phyloP scores from a whole-genome alignment of 1,140 invertebrate species.

The Orchesella cincta region DNA sequence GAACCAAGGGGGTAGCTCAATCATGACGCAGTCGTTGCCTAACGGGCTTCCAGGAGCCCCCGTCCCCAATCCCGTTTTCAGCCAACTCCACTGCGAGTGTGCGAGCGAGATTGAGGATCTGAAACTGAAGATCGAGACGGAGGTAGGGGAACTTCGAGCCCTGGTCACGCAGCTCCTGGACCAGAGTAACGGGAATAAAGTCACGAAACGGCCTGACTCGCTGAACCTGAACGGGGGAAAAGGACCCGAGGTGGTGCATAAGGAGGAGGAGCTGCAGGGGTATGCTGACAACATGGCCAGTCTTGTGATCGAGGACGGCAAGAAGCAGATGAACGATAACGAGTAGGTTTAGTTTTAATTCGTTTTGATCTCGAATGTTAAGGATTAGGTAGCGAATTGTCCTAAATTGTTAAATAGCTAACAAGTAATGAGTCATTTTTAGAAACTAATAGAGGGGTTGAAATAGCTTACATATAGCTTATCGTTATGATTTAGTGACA shows the following conservation, averaged over 20 bases:
- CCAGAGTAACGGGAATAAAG: neutral
- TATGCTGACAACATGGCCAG: constrained; percentile 27
- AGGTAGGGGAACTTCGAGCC: neutral
- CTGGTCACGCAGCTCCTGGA: constrained; percentile 1
- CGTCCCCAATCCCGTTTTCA: neutral
- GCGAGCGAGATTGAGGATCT: neutral
- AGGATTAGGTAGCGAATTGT: neutral
- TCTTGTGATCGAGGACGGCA: neutral
- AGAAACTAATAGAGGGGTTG: neutral
- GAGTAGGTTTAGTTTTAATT: neutral
- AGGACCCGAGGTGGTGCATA: neutral
- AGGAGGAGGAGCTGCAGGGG: constrained; percentile 14
- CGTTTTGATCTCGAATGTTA: neutral
- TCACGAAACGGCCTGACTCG: neutral
- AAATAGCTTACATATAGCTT: no score
- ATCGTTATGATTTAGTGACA: no score
- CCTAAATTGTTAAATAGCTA: neutral
- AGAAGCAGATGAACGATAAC: neutral
- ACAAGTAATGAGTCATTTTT: neutral
- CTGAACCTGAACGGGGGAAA: neutral
- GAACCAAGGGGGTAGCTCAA: neutral
- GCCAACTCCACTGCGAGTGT: neutral
- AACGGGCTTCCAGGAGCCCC: constrained; percentile 32
- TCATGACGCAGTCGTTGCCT: constrained; percentile 48
- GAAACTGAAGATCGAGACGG: neutral